Conservation (phyloP, 2,113 vertebrate species). For the Globicephala melas region DNA sequence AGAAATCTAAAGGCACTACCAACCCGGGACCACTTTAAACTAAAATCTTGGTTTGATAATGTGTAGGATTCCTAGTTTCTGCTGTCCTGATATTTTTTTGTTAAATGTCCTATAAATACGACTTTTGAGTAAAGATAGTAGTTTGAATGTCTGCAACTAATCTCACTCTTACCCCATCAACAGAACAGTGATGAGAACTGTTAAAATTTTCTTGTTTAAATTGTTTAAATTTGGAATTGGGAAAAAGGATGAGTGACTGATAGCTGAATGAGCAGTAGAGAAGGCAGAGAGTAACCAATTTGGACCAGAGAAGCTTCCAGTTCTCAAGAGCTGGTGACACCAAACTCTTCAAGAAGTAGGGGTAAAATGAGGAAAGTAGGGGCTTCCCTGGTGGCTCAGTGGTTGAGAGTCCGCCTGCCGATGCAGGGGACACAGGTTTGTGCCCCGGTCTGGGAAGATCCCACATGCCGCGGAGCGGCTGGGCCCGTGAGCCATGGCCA, state of each 20-base stretch:
- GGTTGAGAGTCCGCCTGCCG: no score
- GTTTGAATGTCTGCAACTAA: neutral
- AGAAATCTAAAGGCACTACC: neutral
- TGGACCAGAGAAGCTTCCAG: neutral
- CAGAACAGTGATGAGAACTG: neutral
- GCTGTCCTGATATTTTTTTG: neutral
- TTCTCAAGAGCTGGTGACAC: neutral
- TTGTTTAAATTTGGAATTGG: neutral
- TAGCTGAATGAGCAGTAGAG: neutral
- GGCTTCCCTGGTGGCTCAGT: no score
- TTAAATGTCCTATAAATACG: neutral
- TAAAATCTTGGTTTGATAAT: neutral
- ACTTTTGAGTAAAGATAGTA: neutral
- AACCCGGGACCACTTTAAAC: neutral
- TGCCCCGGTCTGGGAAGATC: no score
- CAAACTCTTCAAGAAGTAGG: neutral
- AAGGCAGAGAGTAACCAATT: neutral
- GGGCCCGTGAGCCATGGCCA: no score
- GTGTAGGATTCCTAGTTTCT: neutral
- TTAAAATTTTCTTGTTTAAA: neutral
- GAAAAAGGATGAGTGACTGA: neutral
- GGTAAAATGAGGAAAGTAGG: neutral
- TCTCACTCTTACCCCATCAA: constrained; percentile 26
- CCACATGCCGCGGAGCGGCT: no score
- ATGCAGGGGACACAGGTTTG: no score